Evolutionary conservation across 2,888 invertebrate species (phyloP).

Genomic region (Xestia c-nigrum): DNA sequence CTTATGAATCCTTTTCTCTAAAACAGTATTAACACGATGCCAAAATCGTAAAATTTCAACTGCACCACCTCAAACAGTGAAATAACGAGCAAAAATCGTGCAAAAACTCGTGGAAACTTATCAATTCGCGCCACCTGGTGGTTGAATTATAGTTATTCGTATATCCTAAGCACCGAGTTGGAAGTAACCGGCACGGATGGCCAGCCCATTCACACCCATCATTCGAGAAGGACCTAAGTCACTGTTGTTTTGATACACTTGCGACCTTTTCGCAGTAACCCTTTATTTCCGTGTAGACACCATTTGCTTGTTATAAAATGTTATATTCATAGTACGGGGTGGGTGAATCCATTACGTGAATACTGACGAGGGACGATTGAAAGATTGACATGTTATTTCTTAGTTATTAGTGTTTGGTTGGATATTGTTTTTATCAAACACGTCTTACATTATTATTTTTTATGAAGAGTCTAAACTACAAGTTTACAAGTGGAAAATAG

Average conservation of each 20-base stretch:
- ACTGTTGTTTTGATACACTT: conserved; percentile 45
- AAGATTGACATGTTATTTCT: conserved; percentile 26
- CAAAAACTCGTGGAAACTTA: conserved; percentile 62
- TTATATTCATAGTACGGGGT: conserved; percentile 18
- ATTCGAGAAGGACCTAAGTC: conserved; percentile 54
- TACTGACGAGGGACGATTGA: conserved; percentile 36
- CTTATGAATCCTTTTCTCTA: background rate
- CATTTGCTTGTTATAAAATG: conserved; percentile 49
- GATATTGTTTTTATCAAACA: background rate
- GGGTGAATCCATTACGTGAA: conserved; percentile 27
- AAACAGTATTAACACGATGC: background rate
- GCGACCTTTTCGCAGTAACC: conserved; percentile 24
- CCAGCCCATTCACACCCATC: conserved; percentile 59
- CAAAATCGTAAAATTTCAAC: conserved; percentile 25
- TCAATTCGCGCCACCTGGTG: conserved; percentile 66
- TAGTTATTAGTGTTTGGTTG: conserved; percentile 11
- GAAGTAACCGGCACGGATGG: conserved; percentile 66
- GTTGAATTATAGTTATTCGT: conserved; percentile 58
- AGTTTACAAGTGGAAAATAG: background rate
- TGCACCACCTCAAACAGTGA: background rate
- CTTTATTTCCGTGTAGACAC: conserved; percentile 34
- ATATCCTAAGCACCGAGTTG: conserved; percentile 55
- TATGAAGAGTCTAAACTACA: too few relatives aligned
- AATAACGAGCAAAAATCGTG: conserved; percentile 21
- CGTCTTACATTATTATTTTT: background rate